A percentile compares a stretch with the other conserved stretches of the same genome.
These are phyloP conservation scores for Leptinotarsa peninsularis DNA, from an alignment of 2,888 invertebrate genomes.

Conservation along the genomic window DNA sequence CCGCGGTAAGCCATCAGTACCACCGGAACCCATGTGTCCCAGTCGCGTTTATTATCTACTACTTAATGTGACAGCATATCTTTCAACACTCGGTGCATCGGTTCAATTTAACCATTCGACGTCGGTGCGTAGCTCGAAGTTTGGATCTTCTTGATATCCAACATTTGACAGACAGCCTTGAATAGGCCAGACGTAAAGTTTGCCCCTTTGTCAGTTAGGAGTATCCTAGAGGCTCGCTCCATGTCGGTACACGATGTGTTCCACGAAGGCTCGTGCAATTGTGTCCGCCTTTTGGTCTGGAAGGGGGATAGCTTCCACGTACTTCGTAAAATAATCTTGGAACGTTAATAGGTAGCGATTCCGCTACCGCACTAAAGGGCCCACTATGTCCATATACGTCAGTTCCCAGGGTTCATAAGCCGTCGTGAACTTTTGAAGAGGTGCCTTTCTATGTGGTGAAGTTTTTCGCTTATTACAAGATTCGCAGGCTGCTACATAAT, in stretches of 20 bases:
- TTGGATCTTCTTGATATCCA: no score
- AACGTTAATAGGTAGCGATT: no score
- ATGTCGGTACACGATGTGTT: no score
- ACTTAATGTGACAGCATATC: conserved; percentile 15
- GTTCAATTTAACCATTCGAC: conserved; percentile 22
- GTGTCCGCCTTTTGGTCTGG: conserved; percentile 41
- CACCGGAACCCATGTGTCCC: conserved; percentile 19
- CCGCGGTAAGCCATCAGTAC: conserved; percentile 22
- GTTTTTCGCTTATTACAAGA: conserved; percentile 52
- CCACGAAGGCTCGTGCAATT: no score
- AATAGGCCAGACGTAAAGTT: no score
- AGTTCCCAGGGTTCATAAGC: not conserved
- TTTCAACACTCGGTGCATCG: conserved; percentile 19
- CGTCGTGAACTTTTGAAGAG: conserved; percentile 45
- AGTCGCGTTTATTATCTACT: conserved; percentile 12
- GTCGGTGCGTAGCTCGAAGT: conserved; percentile 7
- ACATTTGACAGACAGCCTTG: not conserved
- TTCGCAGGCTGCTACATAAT: conserved; percentile 48
- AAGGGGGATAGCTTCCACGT: conserved; percentile 52
- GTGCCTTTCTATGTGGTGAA: conserved; percentile 33
- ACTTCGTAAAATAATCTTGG: conserved; percentile 38
- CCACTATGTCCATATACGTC: no score
- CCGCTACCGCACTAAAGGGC: no score
- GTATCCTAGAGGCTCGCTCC: no score
- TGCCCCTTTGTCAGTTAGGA: no score